These are phyloP conservation scores for Ridgeia piscesae DNA, from an alignment of 1,140 invertebrate species.

Conservation along the genomic window DNA sequence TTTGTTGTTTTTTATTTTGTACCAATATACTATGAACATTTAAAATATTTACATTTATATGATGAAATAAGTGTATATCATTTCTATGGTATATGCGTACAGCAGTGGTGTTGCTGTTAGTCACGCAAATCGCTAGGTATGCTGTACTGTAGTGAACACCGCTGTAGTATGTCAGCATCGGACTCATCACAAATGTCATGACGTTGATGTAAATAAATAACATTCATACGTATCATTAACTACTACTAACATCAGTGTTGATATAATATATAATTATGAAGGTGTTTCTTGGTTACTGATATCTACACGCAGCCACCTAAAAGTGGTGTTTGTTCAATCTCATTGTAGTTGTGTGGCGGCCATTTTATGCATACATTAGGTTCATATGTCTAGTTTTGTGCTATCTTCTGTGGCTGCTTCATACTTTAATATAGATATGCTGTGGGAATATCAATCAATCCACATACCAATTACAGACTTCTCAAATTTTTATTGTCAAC, in stretches of 20 bases:
- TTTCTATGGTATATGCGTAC: not conserved
- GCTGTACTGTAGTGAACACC: too few species aligned
- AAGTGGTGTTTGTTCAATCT: not conserved
- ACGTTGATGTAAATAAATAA: not conserved
- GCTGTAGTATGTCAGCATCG: too few species aligned
- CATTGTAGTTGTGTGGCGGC: not conserved
- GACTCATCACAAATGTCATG: not conserved
- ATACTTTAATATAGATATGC: too few species aligned
- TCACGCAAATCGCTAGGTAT: not conserved
- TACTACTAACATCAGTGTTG: not conserved
- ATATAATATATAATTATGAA: not conserved
- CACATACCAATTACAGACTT: too few species aligned
- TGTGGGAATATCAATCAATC: too few species aligned
- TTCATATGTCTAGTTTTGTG: not conserved
- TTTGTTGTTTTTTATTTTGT: not conserved
- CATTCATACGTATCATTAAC: not conserved
- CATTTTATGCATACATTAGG: not conserved
- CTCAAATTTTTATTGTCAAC: too few species aligned
- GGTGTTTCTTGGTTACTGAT: not conserved
- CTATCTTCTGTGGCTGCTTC: not conserved
- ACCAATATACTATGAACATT: not conserved
- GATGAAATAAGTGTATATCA: not conserved
- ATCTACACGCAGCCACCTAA: not conserved
- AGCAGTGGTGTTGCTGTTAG: not conserved
- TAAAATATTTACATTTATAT: not conserved